Evolutionary conservation across 2,113 vertebrate genomes (phyloP), one percentile per base, ranked within the genome.

Genomic region (Piprites chloris): DNA sequence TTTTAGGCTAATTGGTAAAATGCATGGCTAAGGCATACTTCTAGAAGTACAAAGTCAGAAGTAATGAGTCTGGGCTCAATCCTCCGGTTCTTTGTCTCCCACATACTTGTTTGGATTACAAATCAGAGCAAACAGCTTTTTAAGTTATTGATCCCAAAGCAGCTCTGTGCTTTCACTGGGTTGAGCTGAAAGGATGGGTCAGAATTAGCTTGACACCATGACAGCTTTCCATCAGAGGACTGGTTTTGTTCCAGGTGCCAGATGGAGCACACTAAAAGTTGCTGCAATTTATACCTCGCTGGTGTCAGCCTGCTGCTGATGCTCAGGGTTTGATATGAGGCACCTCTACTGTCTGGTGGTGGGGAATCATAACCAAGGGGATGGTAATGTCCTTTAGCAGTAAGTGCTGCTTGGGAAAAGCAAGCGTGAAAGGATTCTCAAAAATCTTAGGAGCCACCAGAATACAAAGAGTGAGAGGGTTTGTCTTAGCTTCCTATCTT

Each of bases 181-280:
- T 59, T 78, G 82, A 88, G 47, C 90, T 89, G 79, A 85, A 96
- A n/a, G 68, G n/a, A 65, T 67, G 68, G 92, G 79, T 88, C 85
- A 81, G 61, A 84, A 77, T 93, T 59, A 80, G 65, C 68, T 90
- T 93, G n/a, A 69, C 75, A 72, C 71, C 35, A 4, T 50, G 89
- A 87, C 82, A 87, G 42, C 85, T 93, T 76, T 90, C 79, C 44
- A 68, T 95, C 72, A 61, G 63, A 74, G 78, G 55, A n/a, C 83
- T 92, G 79, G 47, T 90, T 92, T 93, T 47, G 32, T 86, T 94
- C 85, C 95, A 94, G 82, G 85, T 91, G 79, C 92, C 90, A 90
- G 59, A 88, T 83, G 78, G 90, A 96, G 50, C 72, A 52, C 71
- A 42, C 39, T 85, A 27, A 62, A 91, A 91, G 85, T 63, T 83